phyloP scores from a whole-genome alignment of 2,888 invertebrate genomes.

The Drosophila mercatorum region DNA sequence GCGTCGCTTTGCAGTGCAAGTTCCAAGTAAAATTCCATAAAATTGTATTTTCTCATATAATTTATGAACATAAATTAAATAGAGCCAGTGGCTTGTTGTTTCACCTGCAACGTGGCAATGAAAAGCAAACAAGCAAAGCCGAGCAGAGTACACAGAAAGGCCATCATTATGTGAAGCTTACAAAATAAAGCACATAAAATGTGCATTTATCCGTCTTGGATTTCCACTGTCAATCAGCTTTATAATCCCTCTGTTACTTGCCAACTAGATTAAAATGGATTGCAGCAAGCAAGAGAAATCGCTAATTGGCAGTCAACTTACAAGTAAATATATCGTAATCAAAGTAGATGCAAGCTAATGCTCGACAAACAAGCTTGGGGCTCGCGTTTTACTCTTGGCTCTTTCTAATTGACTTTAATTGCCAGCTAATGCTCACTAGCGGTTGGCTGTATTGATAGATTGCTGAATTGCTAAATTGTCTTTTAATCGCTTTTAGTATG shows the following conservation, averaged over 20 bases:
- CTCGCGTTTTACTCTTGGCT: not conserved
- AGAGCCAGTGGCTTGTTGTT: slow-evolving; percentile 39
- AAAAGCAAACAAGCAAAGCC: slow-evolving; percentile 27
- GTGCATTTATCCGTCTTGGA: too few relatives aligned
- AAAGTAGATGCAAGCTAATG: not conserved
- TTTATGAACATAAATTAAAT: slow-evolving; percentile 78
- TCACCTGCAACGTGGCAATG: slow-evolving; percentile 25
- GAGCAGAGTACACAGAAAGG: slow-evolving; percentile 1
- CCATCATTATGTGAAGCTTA: not conserved
- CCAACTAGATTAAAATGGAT: not conserved
- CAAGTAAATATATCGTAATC: not conserved
- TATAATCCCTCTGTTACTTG: not conserved
- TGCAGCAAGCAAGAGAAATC: not conserved
- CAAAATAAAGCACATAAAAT: not conserved
- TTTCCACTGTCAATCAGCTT: not conserved
- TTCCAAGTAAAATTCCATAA: slow-evolving; percentile 76
- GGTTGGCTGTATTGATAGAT: slow-evolving; percentile 16
- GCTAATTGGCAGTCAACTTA: not conserved
- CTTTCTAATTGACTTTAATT: slow-evolving; percentile 40
- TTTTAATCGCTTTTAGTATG: slow-evolving; percentile 18
- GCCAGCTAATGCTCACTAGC: slow-evolving; percentile 8
- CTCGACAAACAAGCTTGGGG: not conserved
- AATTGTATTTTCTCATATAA: slow-evolving; percentile 73
- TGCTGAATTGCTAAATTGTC: slow-evolving; percentile 13
- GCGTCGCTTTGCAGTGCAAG: slow-evolving; percentile 50